Percentiles rank a stretch among this genome's conserved stretches.
Conservation (phyloP, 2,113 vertebrate genomes). For the Oncorhynchus gorbuscha region DNA sequence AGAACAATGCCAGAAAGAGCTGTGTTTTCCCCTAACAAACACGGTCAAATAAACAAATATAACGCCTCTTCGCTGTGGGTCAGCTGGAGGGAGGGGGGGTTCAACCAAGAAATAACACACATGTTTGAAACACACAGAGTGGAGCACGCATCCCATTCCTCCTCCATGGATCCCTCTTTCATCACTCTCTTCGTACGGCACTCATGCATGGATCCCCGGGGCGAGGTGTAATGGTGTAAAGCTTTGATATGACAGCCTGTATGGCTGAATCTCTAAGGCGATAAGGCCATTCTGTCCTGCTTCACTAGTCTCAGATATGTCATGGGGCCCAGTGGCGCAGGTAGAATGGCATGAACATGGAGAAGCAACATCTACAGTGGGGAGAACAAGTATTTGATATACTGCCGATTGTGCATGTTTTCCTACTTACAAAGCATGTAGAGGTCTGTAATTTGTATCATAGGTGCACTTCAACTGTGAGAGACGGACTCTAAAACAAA, state of each 20-base stretch:
- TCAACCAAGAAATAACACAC: slow-evolving; percentile 24
- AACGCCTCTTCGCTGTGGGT: slow-evolving; percentile 29
- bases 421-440: no score
- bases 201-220: not conserved
- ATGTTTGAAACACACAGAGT: not conserved
- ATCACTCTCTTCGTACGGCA: not conserved
- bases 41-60: slow-evolving; percentile 43
- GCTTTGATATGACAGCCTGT: not conserved
- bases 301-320: not conserved
- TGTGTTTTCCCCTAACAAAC: not conserved
- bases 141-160: not conserved
- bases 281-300: not conserved
- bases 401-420: no score
- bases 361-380: not conserved
- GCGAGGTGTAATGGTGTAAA: not conserved
- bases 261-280: not conserved
- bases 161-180: not conserved
- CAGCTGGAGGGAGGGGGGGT: slow-evolving; percentile 33
- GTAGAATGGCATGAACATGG: not conserved
- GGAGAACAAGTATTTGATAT: no score
- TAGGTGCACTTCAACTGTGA: no score
- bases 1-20: not conserved
- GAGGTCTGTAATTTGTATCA: no score
- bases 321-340: not conserved
- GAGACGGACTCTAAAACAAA: no score